Base-by-base conservation (phyloP, 2,888 invertebrate genomes). In the Epirrhoe tristata region DNA sequence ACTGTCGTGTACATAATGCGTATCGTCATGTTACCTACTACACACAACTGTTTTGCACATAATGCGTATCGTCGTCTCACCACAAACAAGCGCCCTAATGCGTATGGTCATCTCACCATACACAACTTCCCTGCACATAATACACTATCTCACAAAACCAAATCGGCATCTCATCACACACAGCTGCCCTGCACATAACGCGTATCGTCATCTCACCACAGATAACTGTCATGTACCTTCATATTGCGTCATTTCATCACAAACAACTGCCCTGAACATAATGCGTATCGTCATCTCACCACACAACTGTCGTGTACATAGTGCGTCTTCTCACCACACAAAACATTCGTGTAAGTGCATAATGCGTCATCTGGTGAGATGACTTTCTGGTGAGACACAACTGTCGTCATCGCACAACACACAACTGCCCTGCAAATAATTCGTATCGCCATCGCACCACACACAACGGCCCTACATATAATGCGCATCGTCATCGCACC, bases 391-490 rank as follows among this genome's bases (percentile, higher is more conserved):
- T n/a, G n/a, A n/a, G n/a, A n/a, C n/a, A n/a, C n/a, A n/a, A n/a
- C n/a, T n/a, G n/a, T n/a, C n/a, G n/a, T n/a, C n/a, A n/a, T n/a
- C n/a, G n/a, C n/a, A n/a, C n/a, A n/a, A n/a, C n/a, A n/a, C 16
- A 51, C 36, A 36, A 55, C 55, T 16, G 16, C 34, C 97, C 97
- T 97, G 93, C 81, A 92, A 91, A 89, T 84, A 88, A 91, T 87
- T n/a, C n/a, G n/a, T 88, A 82, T 86, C 89, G 90, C 91, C 90
- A 91, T 88, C 89, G 87, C 84, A 89, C 0, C 7, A 10, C 36
- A 95, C 94, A 91, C 96, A 96, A 88, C 96, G 96, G 81, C 96
- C 97, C 97, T 97, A 93, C 81, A 93, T 92, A 89, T 84, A 88
- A 91, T 88, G 91, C 90, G 89, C 88, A 83, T 86, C 89, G 91